These are phyloP conservation scores for Xestia rhomboidea DNA, from an alignment of 2,888 invertebrate genomes.

Conservation along the genomic window DNA sequence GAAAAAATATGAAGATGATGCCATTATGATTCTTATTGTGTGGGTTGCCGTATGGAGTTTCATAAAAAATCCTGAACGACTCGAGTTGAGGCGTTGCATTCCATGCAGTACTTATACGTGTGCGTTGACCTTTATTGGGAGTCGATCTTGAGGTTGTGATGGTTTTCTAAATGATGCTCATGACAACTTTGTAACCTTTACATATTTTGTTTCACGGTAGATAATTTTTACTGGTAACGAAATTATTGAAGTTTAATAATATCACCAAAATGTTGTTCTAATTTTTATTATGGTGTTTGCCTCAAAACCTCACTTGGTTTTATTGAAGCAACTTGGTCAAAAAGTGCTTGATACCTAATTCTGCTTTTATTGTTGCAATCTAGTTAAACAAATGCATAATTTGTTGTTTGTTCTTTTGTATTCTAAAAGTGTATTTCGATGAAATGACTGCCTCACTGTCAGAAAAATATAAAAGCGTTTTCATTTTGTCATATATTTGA, in stretches of 20 bases:
- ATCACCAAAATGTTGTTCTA: background rate
- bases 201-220: constrained; percentile 4
- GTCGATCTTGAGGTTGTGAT: constrained; percentile 24
- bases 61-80: background rate
- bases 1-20: background rate
- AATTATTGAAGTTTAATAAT: background rate
- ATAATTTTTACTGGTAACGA: background rate
- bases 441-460: background rate
- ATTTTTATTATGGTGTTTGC: background rate
- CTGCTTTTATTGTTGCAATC: constrained; percentile 8
- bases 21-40: background rate
- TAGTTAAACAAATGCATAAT: background rate
- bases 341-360: background rate
- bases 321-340: constrained; percentile 2
- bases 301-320: background rate
- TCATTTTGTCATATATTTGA: background rate
- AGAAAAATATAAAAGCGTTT: background rate
- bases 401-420: background rate
- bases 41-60: background rate
- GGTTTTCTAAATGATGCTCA: constrained; percentile 5
- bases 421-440: background rate
- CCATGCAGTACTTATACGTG: background rate
- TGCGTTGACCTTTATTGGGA: background rate
- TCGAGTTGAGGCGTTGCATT: background rate
- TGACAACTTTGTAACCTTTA: constrained; percentile 11